These are phyloP conservation scores for Protodeltote pygarga DNA, from an alignment of 2,888 invertebrate genomes.

Conservation along the genomic window DNA sequence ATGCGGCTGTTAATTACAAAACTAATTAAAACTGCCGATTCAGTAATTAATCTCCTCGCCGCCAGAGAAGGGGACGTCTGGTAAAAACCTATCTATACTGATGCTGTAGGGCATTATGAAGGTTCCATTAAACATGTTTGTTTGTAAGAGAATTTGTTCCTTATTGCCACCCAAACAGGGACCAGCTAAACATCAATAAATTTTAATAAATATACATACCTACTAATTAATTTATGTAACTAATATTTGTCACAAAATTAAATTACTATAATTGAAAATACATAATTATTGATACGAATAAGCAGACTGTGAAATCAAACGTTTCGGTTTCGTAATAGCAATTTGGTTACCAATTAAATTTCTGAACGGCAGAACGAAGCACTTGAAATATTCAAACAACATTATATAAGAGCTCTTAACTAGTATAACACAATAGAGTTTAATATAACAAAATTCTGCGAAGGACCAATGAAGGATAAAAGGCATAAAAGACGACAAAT, in stretches of 20 bases:
- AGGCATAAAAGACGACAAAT: conserved; percentile 59
- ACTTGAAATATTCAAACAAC: conserved; percentile 2
- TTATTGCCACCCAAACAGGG: too few species aligned
- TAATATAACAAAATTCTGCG: conserved; percentile 36
- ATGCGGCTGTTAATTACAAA: conserved; percentile 81
- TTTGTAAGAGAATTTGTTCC: conserved; percentile 15
- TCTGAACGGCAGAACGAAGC: not conserved
- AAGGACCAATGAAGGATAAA: conserved; percentile 20
- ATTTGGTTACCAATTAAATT: conserved; percentile 18
- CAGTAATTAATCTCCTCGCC: conserved; percentile 77
- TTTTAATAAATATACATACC: too few species aligned
- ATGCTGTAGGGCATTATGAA: conserved; percentile 33
- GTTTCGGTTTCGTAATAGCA: not conserved
- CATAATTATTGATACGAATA: not conserved
- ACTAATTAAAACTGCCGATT: conserved; percentile 86
- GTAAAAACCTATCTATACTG: conserved; percentile 38
- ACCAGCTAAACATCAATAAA: too few species aligned
- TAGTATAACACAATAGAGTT: conserved; percentile 21
- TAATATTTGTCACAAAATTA: too few species aligned
- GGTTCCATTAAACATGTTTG: conserved; percentile 32
- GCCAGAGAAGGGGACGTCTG: conserved; percentile 45
- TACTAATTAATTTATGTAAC: too few species aligned
- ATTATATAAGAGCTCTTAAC: conserved; percentile 25
- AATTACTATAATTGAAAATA: not conserved
- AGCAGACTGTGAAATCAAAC: not conserved